These are phyloP conservation scores for Hyles vespertilio DNA, from an alignment of 1,140 invertebrate species.

Conservation along the genomic window DNA sequence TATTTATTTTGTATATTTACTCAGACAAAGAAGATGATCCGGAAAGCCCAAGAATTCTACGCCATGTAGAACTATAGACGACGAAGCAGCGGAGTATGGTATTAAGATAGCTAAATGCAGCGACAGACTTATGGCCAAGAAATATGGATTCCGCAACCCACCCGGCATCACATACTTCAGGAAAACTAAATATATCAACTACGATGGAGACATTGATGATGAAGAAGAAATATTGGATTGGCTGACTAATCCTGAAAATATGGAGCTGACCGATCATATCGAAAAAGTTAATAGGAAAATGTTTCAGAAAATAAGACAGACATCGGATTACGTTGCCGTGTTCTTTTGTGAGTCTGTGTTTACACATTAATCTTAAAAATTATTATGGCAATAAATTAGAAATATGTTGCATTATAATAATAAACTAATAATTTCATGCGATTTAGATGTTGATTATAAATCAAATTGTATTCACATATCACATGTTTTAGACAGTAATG, in stretches of 20 bases:
- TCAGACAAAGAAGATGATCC: conserved; percentile 90
- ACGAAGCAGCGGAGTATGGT: conserved; percentile 93
- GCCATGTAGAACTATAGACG: conserved; percentile 94
- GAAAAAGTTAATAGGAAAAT: conserved; percentile 95
- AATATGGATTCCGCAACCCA: conserved; percentile 92
- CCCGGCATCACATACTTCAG: conserved; percentile 94
- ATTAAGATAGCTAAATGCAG: conserved; percentile 94
- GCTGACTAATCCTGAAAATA: conserved; percentile 94
- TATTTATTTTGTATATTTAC: conserved; percentile 8
- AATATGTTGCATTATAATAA: too few species aligned
- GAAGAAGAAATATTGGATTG: conserved; percentile 96
- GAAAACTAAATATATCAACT: conserved; percentile 92
- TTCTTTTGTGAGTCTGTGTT: conserved; percentile 90
- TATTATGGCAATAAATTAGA: too few species aligned
- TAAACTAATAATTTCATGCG: too few species aligned
- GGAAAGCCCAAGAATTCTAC: conserved; percentile 84
- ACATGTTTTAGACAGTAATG: conserved; percentile 89
- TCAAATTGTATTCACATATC: conserved; percentile 62
- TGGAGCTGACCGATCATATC: conserved; percentile 95
- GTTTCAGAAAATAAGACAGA: conserved; percentile 93
- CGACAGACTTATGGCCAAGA: conserved; percentile 95
- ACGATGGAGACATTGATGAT: conserved; percentile 94
- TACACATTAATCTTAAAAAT: conserved; percentile 8
- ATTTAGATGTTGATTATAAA: conserved; percentile 17
- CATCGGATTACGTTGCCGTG: conserved; percentile 94